Base-by-base conservation (phyloP, 2,888 invertebrate species). In the Parelbella ahira region DNA sequence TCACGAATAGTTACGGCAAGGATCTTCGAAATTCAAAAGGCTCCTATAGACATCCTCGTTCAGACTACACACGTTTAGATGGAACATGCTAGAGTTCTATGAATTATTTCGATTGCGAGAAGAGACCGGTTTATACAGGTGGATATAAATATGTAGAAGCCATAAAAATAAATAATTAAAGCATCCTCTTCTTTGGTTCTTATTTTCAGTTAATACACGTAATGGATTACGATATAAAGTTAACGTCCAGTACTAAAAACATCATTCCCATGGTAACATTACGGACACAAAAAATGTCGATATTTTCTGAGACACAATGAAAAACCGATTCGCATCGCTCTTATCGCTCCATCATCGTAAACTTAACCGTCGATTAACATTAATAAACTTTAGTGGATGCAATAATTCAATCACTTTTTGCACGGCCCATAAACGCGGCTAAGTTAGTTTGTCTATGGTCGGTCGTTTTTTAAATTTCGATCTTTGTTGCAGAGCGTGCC, bases 301-400 rank as follows among this genome's bases (percentile, higher is more conserved):
- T 41, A 34, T 27, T 41, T 41, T 28, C 33, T 27, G 9, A 21
- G 13, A 15, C 23, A 37, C 37, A 44, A 44, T 44, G 43, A 44
- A 43, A 43, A 43, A 37, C 29, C 20, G 18, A 32, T 32, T 44
- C 34, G 29, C 30, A 29, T 24, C 8, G 3, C 11, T 18, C 23
- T 37, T 44, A 45, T 43, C 27, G 23, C 20, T 47, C 37, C 33
- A 46, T 45, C 45, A 49, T 58, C 57, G 48, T 63, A 60, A 65
- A 60, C 48, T 24, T 20, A n/a, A 38, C 44, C 43, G 45, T 46
- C 59, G 60, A 68, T 68, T 64, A 65, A 54, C 56, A 49, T 57
- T 50, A 49, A 60, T 69, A 66, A 62, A 61, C 33, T 68, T 68
- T 68, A 68, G 53, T 53, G 48, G 50, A 51, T 56, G 52, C 49